These are phyloP conservation scores for Crioceris asparagi DNA, from an alignment of 2,888 invertebrate species.

Conservation along the genomic window DNA sequence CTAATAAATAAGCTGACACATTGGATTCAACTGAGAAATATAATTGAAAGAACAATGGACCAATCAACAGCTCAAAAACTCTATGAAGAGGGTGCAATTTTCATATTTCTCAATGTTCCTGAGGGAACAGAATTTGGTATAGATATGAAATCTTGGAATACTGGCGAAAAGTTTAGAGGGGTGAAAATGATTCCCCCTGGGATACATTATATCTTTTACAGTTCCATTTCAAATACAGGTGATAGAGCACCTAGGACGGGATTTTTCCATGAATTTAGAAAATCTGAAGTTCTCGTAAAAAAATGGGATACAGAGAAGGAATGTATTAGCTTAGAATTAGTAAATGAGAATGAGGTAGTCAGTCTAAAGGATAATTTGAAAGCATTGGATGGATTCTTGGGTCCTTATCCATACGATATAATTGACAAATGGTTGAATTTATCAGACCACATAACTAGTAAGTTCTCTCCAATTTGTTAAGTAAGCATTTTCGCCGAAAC, in stretches of 20 bases:
- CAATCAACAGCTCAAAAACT: conserved; percentile 65
- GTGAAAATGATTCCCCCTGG: conserved; percentile 99
- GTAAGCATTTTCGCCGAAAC: not conserved
- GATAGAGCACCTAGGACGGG: conserved; percentile 61
- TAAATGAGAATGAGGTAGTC: conserved; percentile 54
- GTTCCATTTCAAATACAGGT: conserved; percentile 49
- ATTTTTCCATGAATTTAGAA: conserved; percentile 68
- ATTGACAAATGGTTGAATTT: conserved; percentile 78
- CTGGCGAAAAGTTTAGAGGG: conserved; percentile 85
- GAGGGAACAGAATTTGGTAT: conserved; percentile 93
- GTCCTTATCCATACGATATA: conserved; percentile 84
- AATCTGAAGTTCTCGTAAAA: conserved; percentile 73
- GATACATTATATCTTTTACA: conserved; percentile 85
- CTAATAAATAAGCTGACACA: no score
- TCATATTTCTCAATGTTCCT: conserved; percentile 80
- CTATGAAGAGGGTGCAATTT: conserved; percentile 69
- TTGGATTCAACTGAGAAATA: no score
- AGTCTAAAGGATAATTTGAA: conserved; percentile 56
- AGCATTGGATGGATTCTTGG: conserved; percentile 68
- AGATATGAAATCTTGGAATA: conserved; percentile 82
- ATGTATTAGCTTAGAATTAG: conserved; percentile 55
- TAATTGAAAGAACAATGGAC: no score
- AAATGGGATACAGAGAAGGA: conserved; percentile 77
- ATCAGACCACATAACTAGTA: conserved; percentile 56
- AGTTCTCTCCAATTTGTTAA: conserved; percentile 12